A percentile compares a stretch with the other conserved stretches of the same genome.
Conservation (phyloP, 2,797 vertebrate species). For the Gadopsis bispinosus region DNA sequence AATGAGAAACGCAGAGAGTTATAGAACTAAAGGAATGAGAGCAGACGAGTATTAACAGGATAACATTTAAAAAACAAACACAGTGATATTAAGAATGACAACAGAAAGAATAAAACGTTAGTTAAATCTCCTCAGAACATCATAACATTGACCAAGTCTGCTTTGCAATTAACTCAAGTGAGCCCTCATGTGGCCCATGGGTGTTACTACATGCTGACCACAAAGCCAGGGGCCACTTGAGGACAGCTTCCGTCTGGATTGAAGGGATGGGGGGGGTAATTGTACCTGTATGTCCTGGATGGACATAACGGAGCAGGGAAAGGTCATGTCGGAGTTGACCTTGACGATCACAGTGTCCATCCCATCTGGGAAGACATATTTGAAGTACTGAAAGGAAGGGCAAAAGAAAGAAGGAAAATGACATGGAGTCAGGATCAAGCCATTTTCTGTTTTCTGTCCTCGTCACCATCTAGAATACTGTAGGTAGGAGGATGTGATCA, state of each 20-base stretch:
- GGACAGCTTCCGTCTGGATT: conserved; percentile 25
- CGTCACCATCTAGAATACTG: too few relatives aligned
- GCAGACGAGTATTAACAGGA: neutral
- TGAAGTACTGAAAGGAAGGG: conserved; percentile 89
- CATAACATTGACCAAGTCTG: neutral
- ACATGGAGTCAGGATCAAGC: neutral
- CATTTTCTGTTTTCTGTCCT: neutral
- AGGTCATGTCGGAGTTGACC: conserved; percentile 91
- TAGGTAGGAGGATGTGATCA: neutral
- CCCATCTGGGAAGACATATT: conserved; percentile 92
- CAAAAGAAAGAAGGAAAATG: neutral
- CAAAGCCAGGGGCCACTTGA: conserved; percentile 15
- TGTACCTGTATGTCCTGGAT: conserved; percentile 95
- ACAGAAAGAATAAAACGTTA: neutral
- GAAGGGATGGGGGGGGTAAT: neutral
- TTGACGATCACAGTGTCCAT: conserved; percentile 96
- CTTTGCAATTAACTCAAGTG: neutral
- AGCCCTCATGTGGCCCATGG: conserved; percentile 27
- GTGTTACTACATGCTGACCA: conserved; percentile 23
- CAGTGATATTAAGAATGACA: neutral
- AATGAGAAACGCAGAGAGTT: neutral
- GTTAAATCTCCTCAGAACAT: neutral
- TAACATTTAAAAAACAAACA: neutral
- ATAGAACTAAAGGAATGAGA: neutral
- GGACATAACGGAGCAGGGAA: conserved; percentile 97